Percentiles rank a stretch among this genome's conserved stretches.
Evolutionary conservation across 2,113 vertebrate species (phyloP).

Genomic region (Poecile atricapillus): DNA sequence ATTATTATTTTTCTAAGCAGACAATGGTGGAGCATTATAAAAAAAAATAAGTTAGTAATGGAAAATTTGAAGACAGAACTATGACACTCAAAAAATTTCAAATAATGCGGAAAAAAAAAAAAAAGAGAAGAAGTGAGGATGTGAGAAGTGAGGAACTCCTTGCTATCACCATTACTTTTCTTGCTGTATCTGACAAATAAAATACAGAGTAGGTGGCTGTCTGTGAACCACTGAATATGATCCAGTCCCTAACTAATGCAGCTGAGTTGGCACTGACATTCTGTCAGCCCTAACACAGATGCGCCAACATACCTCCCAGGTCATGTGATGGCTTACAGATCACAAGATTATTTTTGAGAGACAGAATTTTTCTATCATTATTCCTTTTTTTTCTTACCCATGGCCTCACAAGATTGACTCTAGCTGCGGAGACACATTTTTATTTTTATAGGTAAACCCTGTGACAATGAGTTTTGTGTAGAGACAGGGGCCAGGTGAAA

Average conservation of each 20-base stretch:
- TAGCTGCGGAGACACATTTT: background rate
- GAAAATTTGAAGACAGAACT: background rate
- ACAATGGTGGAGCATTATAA: background rate
- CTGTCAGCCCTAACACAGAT: background rate
- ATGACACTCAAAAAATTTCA: background rate
- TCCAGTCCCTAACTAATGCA: background rate
- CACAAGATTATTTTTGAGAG: background rate
- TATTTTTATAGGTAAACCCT: background rate
- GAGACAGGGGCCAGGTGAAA: background rate
- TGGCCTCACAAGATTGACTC: background rate
- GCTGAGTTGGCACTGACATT: background rate
- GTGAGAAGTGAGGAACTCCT: background rate
- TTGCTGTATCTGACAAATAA: background rate
- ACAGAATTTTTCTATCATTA: background rate
- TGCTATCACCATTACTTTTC: background rate
- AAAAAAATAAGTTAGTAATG: background rate
- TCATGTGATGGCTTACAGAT: background rate
- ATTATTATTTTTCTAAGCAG: background rate
- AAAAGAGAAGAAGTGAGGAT: too few relatives aligned
- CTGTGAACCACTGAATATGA: background rate
- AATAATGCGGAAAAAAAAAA: background rate
- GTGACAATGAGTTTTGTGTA: background rate
- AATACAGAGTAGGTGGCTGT: background rate
- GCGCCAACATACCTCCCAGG: rapidly evolving
- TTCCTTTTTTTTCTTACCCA: background rate